A percentile compares a stretch with the other conserved stretches of the same genome.
Evolutionary conservation across 2,113 vertebrate species (phyloP).

Genomic region (Mixornis gularis): DNA sequence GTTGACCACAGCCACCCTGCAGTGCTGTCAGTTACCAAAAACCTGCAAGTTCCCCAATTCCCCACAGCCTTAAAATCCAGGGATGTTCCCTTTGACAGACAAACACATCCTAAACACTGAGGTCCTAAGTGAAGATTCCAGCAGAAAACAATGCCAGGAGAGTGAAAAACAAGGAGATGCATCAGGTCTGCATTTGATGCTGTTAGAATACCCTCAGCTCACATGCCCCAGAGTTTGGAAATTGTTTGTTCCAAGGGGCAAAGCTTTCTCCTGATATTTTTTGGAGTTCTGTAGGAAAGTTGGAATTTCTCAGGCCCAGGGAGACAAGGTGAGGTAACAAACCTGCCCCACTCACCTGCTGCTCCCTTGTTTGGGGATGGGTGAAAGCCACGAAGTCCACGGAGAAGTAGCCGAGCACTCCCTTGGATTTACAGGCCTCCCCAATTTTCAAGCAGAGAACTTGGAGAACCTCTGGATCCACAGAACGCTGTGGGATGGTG

Average conservation of each 20-base stretch:
- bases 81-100: not conserved
- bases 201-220: not conserved
- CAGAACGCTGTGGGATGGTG: conserved; percentile 79
- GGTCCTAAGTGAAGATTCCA: not conserved
- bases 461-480: conserved; percentile 72
- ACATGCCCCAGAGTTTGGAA: accelerated
- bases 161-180: not conserved
- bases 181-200: not conserved
- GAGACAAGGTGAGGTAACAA: accelerated
- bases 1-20: not conserved
- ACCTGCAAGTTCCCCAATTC: not conserved
- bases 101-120: not conserved
- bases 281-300: too few species aligned
- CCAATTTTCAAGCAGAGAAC: conserved; percentile 74
- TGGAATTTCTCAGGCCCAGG: not conserved
- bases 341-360: conserved; percentile 76
- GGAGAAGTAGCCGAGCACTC: conserved; percentile 81
- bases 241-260: not conserved
- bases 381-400: conserved; percentile 83
- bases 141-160: not conserved
- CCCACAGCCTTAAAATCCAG: not conserved
- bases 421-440: conserved; percentile 71
- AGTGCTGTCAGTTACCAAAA: not conserved
- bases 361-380: conserved; percentile 71
- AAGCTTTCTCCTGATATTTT: not conserved